Percentiles rank a stretch among this genome's conserved stretches.
phyloP scores from a whole-genome alignment of 2,797 vertebrate genomes.

The Pristis pectinata region DNA sequence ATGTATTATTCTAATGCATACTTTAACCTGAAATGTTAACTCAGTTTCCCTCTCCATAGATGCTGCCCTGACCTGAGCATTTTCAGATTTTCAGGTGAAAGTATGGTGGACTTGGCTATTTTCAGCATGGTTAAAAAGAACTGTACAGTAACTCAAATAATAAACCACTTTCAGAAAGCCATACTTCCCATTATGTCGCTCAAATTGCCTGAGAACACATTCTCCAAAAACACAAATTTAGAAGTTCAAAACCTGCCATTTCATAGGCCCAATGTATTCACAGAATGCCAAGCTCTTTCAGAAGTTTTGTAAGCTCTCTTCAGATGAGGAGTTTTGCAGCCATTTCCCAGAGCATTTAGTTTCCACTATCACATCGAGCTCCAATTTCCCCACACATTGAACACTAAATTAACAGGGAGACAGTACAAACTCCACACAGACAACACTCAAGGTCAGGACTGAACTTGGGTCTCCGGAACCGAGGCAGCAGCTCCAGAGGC shows the following conservation, averaged over 20 bases:
- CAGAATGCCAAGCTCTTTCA: background rate
- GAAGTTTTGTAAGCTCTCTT: too few species aligned
- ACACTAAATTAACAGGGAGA: background rate
- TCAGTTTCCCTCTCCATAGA: too few species aligned
- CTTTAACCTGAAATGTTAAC: too few species aligned
- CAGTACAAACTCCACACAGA: too few species aligned
- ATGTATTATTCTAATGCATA: too few species aligned
- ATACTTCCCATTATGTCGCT: background rate
- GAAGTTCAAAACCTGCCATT: background rate
- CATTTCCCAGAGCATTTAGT: background rate
- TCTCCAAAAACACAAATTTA: background rate
- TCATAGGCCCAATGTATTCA: background rate
- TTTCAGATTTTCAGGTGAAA: too few species aligned
- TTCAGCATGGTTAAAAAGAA: background rate
- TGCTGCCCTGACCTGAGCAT: too few species aligned
- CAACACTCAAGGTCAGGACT: too few species aligned
- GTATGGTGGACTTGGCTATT: too few species aligned
- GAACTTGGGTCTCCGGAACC: too few species aligned
- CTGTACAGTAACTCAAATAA: background rate
- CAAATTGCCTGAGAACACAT: background rate
- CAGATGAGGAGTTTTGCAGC: too few species aligned
- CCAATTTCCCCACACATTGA: background rate
- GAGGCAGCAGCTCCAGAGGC: too few species aligned
- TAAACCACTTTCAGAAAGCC: background rate
- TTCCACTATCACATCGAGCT: background rate